Evolutionary conservation across 2,888 invertebrate species (phyloP).

Genomic region (Xylocampa areola): DNA sequence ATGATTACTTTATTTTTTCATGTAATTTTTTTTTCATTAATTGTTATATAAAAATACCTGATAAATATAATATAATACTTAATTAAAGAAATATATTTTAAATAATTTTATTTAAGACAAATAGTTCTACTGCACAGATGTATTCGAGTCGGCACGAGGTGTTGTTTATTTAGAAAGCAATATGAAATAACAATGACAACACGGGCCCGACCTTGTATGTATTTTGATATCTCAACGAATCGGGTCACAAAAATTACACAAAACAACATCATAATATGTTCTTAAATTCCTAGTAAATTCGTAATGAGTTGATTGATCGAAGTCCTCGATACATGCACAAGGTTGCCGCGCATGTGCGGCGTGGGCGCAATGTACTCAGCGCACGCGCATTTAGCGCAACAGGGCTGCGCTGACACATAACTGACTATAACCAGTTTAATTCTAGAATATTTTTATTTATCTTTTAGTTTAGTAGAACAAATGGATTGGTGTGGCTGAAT

Average conservation of each 20-base stretch:
- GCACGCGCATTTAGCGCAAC: slow-evolving; percentile 30
- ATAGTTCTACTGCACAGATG: too few relatives aligned
- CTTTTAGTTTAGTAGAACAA: too few relatives aligned
- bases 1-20: neutral
- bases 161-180: neutral
- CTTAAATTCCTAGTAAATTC: slow-evolving; percentile 17
- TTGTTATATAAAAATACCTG: too few relatives aligned
- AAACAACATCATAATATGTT: slow-evolving; percentile 10
- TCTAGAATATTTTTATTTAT: too few relatives aligned
- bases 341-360: slow-evolving; percentile 44
- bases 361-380: slow-evolving; percentile 48
- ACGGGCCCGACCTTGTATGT: slow-evolving; percentile 7
- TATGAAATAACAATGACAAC: slow-evolving; percentile 8
- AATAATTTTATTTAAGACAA: too few relatives aligned
- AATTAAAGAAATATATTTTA: too few relatives aligned
- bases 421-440: slow-evolving; percentile 15
- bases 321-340: slow-evolving; percentile 54
- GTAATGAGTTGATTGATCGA: slow-evolving; percentile 46
- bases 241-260: slow-evolving; percentile 1
- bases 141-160: too few relatives aligned
- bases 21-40: neutral
- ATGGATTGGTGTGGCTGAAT: too few relatives aligned
- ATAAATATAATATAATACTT: too few relatives aligned
- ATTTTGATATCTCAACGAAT: slow-evolving; percentile 5
- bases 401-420: slow-evolving; percentile 37